phyloP scores from a whole-genome alignment of 2,797 vertebrate genomes.

The Pteronotus mesoamericanus region DNA sequence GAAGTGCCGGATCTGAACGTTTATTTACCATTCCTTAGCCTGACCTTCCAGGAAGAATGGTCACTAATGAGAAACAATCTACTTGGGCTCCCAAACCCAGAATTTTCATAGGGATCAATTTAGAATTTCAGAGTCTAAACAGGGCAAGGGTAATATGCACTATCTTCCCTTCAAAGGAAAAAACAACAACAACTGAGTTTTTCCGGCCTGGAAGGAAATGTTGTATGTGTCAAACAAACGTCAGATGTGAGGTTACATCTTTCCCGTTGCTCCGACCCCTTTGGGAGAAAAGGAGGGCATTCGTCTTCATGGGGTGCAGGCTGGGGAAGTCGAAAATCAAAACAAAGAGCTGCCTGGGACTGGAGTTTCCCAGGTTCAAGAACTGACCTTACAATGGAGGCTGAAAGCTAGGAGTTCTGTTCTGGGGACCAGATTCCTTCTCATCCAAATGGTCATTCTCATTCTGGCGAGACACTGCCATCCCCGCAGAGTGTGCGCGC shows the following conservation, averaged over 20 bases:
- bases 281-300: background rate
- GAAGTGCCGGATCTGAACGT: conserved; percentile 62
- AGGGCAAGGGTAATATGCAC: background rate
- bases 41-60: conserved; percentile 74
- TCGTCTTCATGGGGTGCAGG: background rate
- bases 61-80: conserved; percentile 75
- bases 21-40: conserved; percentile 75
- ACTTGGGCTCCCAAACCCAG: conserved; percentile 30
- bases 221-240: background rate
- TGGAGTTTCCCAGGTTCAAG: background rate
- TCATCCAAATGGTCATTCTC: background rate
- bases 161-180: background rate
- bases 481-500: background rate
- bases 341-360: background rate
- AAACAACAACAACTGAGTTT: background rate
- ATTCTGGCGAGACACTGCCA: background rate
- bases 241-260: background rate
- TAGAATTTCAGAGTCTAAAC: conserved; percentile 42
- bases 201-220: conserved; percentile 37
- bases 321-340: background rate
- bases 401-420: background rate
- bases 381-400: background rate
- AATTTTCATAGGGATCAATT: conserved; percentile 61
- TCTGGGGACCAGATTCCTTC: background rate
- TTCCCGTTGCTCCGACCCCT: background rate